Conservation (phyloP, 2,113 vertebrate species). For the Alaudala cheleensis region DNA sequence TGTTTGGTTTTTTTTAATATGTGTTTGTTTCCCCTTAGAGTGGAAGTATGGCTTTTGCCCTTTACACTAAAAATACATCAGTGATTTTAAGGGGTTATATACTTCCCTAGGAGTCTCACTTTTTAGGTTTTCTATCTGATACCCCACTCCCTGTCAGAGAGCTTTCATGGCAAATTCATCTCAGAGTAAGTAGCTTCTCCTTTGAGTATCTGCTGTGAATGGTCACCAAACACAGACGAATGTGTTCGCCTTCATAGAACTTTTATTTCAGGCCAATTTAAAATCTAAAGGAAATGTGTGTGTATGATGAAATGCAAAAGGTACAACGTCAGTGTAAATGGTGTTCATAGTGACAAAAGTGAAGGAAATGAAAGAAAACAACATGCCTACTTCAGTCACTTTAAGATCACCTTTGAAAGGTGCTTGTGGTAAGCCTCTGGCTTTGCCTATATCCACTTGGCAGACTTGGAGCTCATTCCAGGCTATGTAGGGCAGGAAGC, state of each 20-base stretch:
- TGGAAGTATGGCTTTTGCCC: neutral
- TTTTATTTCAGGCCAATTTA: neutral
- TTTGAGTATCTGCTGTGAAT: neutral
- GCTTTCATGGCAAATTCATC: neutral
- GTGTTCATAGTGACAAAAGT: neutral
- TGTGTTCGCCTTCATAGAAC: neutral
- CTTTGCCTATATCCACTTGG: neutral
- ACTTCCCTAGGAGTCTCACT: neutral
- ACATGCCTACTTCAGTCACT: neutral
- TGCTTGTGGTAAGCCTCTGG: neutral
- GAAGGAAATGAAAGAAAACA: neutral
- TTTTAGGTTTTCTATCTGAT: neutral
- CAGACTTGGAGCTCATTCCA: neutral
- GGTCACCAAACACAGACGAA: fast-evolving
- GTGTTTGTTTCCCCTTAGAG: neutral
- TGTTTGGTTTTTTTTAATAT: neutral
- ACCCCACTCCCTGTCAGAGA: neutral
- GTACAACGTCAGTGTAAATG: fast-evolving
- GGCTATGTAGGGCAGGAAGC: neutral
- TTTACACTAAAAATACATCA: neutral
- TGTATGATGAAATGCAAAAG: neutral
- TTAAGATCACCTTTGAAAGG: neutral
- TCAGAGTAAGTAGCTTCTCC: neutral
- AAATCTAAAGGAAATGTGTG: neutral
- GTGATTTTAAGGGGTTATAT: neutral